Evolutionary conservation across 2,797 vertebrate genomes (phyloP).

Genomic region (Alcedo quadribrachys): DNA sequence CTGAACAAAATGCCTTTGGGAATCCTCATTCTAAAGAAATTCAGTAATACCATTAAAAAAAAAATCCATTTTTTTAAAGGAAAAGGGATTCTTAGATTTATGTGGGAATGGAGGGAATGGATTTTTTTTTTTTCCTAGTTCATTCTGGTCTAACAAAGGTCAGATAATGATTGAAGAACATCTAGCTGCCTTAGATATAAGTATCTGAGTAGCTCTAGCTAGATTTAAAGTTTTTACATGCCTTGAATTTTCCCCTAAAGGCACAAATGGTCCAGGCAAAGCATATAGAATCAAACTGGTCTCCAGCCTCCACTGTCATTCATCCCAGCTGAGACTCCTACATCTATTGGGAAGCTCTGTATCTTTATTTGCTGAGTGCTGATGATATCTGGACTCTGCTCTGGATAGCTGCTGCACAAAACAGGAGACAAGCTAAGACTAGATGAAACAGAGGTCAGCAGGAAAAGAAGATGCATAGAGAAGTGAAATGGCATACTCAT

Average conservation of each 20-base stretch:
- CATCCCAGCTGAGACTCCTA: neutral
- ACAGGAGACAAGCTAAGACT: neutral
- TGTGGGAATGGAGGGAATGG: neutral
- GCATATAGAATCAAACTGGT: neutral
- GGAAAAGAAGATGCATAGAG: constrained; percentile 18
- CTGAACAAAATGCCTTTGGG: neutral
- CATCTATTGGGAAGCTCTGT: neutral
- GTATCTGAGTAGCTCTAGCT: neutral
- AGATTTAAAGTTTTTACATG: neutral
- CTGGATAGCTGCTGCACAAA: constrained; percentile 1
- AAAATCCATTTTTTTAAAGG: neutral
- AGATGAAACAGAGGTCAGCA: constrained; percentile 4
- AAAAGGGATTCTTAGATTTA: neutral
- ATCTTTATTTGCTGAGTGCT: neutral
- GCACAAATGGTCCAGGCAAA: neutral
- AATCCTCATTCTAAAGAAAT: neutral
- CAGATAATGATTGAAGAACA: neutral
- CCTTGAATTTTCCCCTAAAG: neutral
- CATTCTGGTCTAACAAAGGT: neutral
- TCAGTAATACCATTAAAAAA: neutral
- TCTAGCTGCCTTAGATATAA: neutral
- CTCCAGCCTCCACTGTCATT: constrained; percentile 12
- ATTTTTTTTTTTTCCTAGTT: neutral
- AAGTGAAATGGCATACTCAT: constrained; percentile 19
- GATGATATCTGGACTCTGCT: neutral